Evolutionary conservation across 1,140 invertebrate species (phyloP).

Genomic region (Drosophila parvula): DNA sequence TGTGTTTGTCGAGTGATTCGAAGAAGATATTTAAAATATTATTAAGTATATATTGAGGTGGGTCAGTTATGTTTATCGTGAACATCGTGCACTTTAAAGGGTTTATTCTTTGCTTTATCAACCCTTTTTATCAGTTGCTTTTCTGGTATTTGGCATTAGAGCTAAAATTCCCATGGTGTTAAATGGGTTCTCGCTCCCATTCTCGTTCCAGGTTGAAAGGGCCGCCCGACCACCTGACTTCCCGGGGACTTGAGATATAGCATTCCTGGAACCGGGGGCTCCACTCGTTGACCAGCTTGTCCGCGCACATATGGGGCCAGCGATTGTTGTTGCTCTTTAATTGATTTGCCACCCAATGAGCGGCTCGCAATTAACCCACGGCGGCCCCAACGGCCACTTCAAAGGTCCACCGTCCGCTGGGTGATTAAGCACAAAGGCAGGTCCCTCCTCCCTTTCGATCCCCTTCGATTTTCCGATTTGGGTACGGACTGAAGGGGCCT

Average conservation of each 20-base stretch:
- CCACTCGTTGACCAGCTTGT: slow-evolving; percentile 17
- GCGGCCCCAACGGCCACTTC: slow-evolving; percentile 53
- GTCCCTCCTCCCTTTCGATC: neutral
- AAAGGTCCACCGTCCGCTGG: slow-evolving; percentile 63
- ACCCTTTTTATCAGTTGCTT: slow-evolving; percentile 15
- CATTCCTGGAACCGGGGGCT: slow-evolving; percentile 44
- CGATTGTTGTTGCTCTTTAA: slow-evolving; percentile 53
- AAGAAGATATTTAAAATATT: too few relatives aligned
- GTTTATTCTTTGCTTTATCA: neutral
- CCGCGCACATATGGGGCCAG: slow-evolving; percentile 12
- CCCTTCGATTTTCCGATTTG: slow-evolving; percentile 52
- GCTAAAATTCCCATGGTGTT: slow-evolving; percentile 55
- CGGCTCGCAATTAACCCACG: slow-evolving; percentile 76
- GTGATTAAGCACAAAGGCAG: slow-evolving; percentile 77
- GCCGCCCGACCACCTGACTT: slow-evolving; percentile 14
- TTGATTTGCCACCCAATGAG: slow-evolving; percentile 81
- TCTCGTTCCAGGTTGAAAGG: slow-evolving; percentile 10
- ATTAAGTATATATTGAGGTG: neutral
- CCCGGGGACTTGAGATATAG: slow-evolving; percentile 11
- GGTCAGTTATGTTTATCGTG: neutral
- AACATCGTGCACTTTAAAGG: neutral
- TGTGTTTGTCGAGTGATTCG: too few relatives aligned
- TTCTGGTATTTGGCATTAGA: slow-evolving; percentile 49
- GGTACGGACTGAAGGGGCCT: slow-evolving; percentile 31
- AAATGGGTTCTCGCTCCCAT: slow-evolving; percentile 21